These are phyloP conservation scores for Acanthurus leucopareius DNA, from an alignment of 2,797 vertebrate species.

Conservation along the genomic window DNA sequence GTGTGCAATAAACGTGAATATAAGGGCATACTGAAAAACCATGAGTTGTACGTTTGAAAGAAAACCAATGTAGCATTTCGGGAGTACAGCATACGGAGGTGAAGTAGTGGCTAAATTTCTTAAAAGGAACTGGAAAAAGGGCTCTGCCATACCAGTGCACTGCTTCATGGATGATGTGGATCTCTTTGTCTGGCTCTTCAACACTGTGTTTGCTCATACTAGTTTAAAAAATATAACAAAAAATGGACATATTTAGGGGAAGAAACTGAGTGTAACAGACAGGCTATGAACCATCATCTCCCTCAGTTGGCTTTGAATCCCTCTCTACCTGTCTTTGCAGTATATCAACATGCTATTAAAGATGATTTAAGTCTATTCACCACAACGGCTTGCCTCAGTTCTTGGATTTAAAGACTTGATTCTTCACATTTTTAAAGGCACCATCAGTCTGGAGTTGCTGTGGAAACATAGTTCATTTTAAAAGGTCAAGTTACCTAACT, in stretches of 20 bases:
- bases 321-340: conserved; percentile 80
- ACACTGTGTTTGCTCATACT: conserved; percentile 77
- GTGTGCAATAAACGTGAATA: conserved; percentile 43
- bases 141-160: conserved; percentile 80
- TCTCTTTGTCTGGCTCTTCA: conserved; percentile 56
- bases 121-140: conserved; percentile 74
- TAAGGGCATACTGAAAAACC: conserved; percentile 20
- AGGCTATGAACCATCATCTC: conserved; percentile 62
- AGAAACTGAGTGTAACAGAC: conserved; percentile 63
- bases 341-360: conserved; percentile 87
- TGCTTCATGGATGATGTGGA: conserved; percentile 70
- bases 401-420: conserved; percentile 34
- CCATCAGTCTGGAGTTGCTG: background rate
- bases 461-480: background rate
- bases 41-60: conserved; percentile 40
- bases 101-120: conserved; percentile 56
- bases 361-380: conserved; percentile 82
- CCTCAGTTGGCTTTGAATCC: conserved; percentile 76
- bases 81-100: conserved; percentile 54
- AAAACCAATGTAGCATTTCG: conserved; percentile 79
- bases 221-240: conserved; percentile 24
- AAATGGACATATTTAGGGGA: conserved; percentile 48
- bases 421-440: background rate
- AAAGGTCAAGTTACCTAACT: background rate
- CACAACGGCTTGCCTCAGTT: conserved; percentile 49